Percentiles rank a stretch among this genome's conserved stretches.
Evolutionary conservation across 1,140 invertebrate genomes (phyloP).

Genomic region (Lysiphlebus fabarum): DNA sequence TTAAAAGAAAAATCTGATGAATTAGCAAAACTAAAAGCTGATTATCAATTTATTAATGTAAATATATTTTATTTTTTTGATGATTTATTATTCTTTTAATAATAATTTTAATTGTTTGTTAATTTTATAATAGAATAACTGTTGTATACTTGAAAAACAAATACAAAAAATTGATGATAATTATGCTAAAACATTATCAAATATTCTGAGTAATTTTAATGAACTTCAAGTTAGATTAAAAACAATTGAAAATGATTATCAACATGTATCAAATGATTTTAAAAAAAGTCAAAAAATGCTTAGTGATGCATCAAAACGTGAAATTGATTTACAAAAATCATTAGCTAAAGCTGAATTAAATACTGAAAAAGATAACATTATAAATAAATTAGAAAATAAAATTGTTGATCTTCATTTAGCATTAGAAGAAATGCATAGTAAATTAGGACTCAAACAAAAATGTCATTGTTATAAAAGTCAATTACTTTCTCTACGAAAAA

Average conservation of each 20-base stretch:
- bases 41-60: constrained; percentile 44
- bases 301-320: constrained; percentile 29
- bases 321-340: constrained; percentile 33
- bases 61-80: not conserved
- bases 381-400: constrained; percentile 5
- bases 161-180: constrained; percentile 31
- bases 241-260: constrained; percentile 32
- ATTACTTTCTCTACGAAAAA: no score
- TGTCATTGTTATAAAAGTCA: no score
- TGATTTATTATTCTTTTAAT: not conserved
- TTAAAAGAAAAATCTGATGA: constrained; percentile 36
- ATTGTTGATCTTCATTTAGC: not conserved
- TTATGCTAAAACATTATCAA: constrained; percentile 18
- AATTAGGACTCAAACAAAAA: no score
- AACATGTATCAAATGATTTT: constrained; percentile 31
- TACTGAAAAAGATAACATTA: not conserved
- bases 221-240: constrained; percentile 33
- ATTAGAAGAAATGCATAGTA: no score
- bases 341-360: constrained; percentile 30
- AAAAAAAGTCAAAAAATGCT: constrained; percentile 34
- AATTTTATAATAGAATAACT: constrained; percentile 38
- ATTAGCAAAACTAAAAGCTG: constrained; percentile 37
- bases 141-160: constrained; percentile 38
- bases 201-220: constrained; percentile 18
- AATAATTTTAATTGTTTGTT: constrained; percentile 13